A percentile compares a stretch with the other conserved stretches of the same genome.
phyloP scores from a whole-genome alignment of 1,140 invertebrate species.

The Melipona quadrifasciata region DNA sequence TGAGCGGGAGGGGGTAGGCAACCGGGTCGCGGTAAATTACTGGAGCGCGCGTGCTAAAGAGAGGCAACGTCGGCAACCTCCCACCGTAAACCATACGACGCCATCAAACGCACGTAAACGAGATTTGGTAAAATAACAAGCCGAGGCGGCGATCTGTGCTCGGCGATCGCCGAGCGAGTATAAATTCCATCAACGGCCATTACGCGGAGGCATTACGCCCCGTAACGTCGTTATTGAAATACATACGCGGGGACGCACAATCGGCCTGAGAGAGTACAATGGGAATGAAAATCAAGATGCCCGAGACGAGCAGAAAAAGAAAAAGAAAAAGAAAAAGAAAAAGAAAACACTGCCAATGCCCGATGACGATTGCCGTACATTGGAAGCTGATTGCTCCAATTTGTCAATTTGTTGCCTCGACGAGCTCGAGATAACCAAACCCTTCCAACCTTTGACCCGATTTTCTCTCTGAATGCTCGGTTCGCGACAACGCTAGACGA shows the following conservation, averaged over 20 bases:
- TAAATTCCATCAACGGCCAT: neutral
- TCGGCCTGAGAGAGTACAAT: neutral
- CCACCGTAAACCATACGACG: neutral
- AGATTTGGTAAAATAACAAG: neutral
- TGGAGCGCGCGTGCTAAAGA: slow-evolving; percentile 7
- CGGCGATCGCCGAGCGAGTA: neutral
- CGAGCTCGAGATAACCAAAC: neutral
- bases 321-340: neutral
- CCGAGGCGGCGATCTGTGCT: neutral
- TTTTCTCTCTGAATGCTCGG: neutral
- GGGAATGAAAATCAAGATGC: neutral
- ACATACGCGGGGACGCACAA: neutral
- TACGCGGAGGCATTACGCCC: neutral
- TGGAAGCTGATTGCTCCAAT: slow-evolving; percentile 47
- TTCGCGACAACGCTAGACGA: slow-evolving; percentile 12
- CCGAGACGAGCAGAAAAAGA: neutral
- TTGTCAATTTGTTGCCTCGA: slow-evolving; percentile 45
- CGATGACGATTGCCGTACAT: slow-evolving; percentile 22
- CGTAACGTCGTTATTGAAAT: neutral
- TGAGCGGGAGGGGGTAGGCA: neutral
- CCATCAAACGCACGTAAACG: neutral
- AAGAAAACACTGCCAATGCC: neutral
- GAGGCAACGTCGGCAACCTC: neutral
- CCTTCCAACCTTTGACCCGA: neutral
- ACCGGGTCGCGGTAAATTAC: slow-evolving; percentile 29